Evolutionary conservation across 2,113 vertebrate genomes (phyloP), one percentile per base, ranked within the genome.

Genomic region (Malurus melanocephalus): DNA sequence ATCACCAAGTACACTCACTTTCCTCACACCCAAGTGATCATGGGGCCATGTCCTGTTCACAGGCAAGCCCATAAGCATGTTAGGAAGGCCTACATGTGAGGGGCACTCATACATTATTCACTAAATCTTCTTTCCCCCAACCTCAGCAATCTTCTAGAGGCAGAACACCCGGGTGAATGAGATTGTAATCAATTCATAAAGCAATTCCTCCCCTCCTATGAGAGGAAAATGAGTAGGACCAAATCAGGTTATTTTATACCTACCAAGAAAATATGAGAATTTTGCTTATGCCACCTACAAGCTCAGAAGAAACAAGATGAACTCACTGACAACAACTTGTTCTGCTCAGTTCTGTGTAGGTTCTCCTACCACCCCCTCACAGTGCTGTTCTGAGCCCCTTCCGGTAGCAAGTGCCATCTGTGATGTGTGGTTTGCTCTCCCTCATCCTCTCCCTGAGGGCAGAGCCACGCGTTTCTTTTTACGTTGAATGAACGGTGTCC

Each of bases 341-440:
- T 94, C 86, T 71, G 71, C 68, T 84, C 80, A 12, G 48, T 52
- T 79, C 77, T 66, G 75, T 77, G 92, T 80, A 87, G 90, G 84
- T 69, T 93, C 71, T 73, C 52, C 33, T 59, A n/a, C 62, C 86
- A 76, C 83, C 86, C 71, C 92, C 90, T 76, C 86, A 59, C 49
- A 77, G 59, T 13, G 67, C 68, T 0, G 0, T 73, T 90, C 81
- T 13, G 59, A 91, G 71, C 71, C 43, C 73, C 64, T 45, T 90
- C 86, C 86, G 9, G 52, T 11, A 90, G 84, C 64, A 1, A 33
- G 87, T 33, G 30, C 89, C 95, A 93, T 90, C 89, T 95, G 93
- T n/a, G 80, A 21, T 55, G 66, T 45, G 91, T 27, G 60, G 26
- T 75, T 81, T 46, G 55, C 57, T 81, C 84, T 90, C 74, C 78